Evolutionary conservation across 92 coral and sea anemone genomes (phyloP).

Genomic region (Muricea muricata): DNA sequence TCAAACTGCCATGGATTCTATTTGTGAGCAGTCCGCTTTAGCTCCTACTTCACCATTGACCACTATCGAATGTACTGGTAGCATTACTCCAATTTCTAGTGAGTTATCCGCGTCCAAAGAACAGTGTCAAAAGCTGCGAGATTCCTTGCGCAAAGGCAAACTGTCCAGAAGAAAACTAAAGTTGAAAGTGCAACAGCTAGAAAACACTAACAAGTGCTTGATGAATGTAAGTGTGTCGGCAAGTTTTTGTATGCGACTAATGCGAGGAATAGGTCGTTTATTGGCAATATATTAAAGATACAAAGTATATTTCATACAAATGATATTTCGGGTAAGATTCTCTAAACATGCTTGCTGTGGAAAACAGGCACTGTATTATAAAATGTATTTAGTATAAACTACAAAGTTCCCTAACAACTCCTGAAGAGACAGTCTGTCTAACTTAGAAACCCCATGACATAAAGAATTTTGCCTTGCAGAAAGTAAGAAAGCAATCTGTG

Average conservation of each 20-base stretch:
- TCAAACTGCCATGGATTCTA: background rate
- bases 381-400: too few relatives aligned
- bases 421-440: too few relatives aligned
- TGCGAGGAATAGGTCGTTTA: background rate
- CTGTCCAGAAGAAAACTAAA: constrained; percentile 9
- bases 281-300: too few relatives aligned
- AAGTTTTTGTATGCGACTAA: background rate
- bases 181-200: constrained; percentile 34
- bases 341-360: constrained; percentile 7
- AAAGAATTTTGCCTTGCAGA: background rate
- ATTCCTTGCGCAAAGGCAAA: constrained; percentile 36
- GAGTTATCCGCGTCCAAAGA: constrained; percentile 14
- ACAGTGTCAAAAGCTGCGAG: constrained; percentile 26
- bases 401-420: too few relatives aligned
- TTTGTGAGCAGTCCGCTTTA: background rate
- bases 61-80: background rate
- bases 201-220: constrained; percentile 28
- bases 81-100: constrained; percentile 16
- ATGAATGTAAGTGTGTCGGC: constrained; percentile 35
- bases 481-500: constrained; percentile 28
- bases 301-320: constrained; percentile 10
- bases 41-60: constrained; percentile 5
- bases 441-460: too few relatives aligned
- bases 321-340: background rate
- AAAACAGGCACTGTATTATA: too few relatives aligned